Base-by-base conservation (phyloP, 2,113 vertebrate species). In the Ascaphus truei region DNA sequence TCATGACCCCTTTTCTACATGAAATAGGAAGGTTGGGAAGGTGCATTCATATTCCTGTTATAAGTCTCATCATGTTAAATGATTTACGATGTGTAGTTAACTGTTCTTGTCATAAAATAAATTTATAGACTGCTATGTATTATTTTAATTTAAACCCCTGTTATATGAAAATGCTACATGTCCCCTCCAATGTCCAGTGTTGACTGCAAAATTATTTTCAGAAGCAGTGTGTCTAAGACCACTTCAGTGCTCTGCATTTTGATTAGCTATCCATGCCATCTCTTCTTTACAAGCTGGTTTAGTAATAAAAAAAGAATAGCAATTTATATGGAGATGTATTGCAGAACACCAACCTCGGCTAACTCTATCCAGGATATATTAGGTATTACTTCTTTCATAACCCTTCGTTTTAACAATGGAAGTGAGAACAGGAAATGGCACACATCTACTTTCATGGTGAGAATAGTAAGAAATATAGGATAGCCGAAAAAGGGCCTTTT, bases 401-500 rank as follows among this genome's bases (percentile, higher is more conserved):
- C 43, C 55, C 41, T 50, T 51, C 43, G 15, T 59, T 68, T 26
- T 68, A 59, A 36, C 27, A 12, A 59, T 60, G 45, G 23, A 69
- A 58, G 66, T 69, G 66, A 60, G 56, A 69, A 69, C 66, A 69
- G 66, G 66, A 69, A 69, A 69, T 69, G 66, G 66, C 66, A 69
- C 66, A 69, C 66, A 60, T 69, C 27, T 51, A 69, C 41, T 27
- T 51, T 48, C 23, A 51, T 37, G 66, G 31, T 60, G 56, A 47
- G 31, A 69, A 69, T 51, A 51, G 47, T 69, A 60, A 59, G 33
- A 60, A 36, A 59, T 60, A 60, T 60, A 60, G 30, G 45, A 68
- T 43, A 60, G 66, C 65, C 16, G 16, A 3, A 45, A 45, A 18
- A 4, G 4, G 2, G 5, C 3, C 37, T 13, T 15, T 9, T 39